Evolutionary conservation across 1,140 invertebrate genomes (phyloP), one percentile per base, ranked within the genome.

Genomic region (Drosophila equinoxialis): DNA sequence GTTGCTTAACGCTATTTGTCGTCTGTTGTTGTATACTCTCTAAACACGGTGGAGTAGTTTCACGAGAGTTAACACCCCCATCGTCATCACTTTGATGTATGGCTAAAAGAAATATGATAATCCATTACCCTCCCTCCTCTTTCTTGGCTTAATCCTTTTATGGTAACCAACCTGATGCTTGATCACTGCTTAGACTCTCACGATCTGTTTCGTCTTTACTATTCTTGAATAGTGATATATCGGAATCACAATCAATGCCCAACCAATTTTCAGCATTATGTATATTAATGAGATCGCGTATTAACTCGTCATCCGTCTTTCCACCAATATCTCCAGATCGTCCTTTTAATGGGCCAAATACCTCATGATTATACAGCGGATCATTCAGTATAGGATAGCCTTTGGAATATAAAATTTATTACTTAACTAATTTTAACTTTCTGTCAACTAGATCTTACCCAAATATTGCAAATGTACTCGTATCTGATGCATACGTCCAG

Each of bases 401-500:
- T 86, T 14, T 14, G 23, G 3, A 41, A 37, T 14, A 3, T 13
- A 65, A 26, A 54, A 33, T 7, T 13, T 37, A 17, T 39, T 1
- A 8, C 35, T 2, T 0, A n/a, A 17, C 7, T 6, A 1, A 51
- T 6, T 6, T 11, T 10, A 20, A 51, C 11, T 23, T 20, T 20
- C 0, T 23, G 1, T 51, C 39, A 6, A 3, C 33, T n/a, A 57
- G 2, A 20, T n/a, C 57, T 42, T 70, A 87, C 83, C 86, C 45
- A 90, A 69, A 51, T 97, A 99, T 92, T 99, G 99, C 48, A 99
- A 94, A 93, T 99, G 99, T 14, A 99, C 98, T 65, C 99, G 94
- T 77, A 99, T 99, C 93, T 99, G 99, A 93, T 99, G 99, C 95
- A 99, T 99, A 71, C 99, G 93, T 0, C 99, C 99, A 1, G 98